phyloP scores from a whole-genome alignment of 2,888 invertebrate species.

The Leptinotarsa tumamoca region DNA sequence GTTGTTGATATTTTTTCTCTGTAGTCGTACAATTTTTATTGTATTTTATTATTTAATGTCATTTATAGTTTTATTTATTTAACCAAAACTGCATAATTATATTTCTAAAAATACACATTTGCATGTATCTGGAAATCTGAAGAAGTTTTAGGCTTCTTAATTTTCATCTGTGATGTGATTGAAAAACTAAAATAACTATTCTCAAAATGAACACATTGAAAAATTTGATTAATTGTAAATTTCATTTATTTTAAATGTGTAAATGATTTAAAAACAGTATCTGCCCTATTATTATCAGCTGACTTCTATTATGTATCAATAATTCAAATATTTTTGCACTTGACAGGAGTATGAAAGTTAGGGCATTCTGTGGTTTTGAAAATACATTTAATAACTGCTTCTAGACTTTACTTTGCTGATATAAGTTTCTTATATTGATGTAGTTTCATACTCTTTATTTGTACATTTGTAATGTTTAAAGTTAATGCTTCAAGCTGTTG shows the following conservation, averaged over 20 bases:
- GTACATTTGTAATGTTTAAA: not conserved
- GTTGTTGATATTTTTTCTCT: slow-evolving; percentile 20
- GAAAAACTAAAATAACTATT: slow-evolving; percentile 9
- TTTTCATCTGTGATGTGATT: slow-evolving; percentile 18
- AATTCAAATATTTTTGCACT: not conserved
- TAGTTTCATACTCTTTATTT: not conserved
- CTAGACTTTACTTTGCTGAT: not conserved
- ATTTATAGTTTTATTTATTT: slow-evolving; percentile 20
- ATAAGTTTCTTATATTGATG: not conserved
- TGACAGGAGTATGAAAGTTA: not conserved
- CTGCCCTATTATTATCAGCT: slow-evolving; percentile 2
- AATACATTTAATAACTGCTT: not conserved
- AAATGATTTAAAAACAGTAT: not conserved
- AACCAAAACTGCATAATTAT: slow-evolving; percentile 7
- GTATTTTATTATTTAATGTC: slow-evolving; percentile 12
- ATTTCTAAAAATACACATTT: not conserved
- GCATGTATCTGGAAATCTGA: slow-evolving; percentile 11
- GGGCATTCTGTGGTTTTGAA: not conserved
- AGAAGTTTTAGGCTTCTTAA: not conserved
- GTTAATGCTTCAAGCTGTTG: not conserved
- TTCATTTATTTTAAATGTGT: not conserved
- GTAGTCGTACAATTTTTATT: slow-evolving; percentile 20
- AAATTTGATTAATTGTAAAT: not conserved
- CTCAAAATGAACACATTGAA: slow-evolving; percentile 3
- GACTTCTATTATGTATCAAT: not conserved